Conservation (phyloP, 2,888 invertebrate species). For the Thymelicus lineola region DNA sequence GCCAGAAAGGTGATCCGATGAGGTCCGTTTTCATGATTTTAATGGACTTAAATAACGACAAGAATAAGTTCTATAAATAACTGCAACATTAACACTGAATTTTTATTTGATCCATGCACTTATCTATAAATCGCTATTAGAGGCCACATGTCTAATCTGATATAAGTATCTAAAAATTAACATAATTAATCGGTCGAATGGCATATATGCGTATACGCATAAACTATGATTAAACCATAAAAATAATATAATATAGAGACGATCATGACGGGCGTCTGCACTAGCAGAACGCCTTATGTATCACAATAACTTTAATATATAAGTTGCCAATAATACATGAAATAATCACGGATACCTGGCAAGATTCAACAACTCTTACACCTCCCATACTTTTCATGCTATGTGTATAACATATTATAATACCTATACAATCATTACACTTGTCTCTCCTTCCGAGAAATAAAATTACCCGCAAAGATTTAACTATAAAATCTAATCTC, state of each 20-base stretch:
- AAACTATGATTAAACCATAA: constrained; percentile 16
- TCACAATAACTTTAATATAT: constrained; percentile 75
- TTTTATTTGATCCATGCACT: constrained; percentile 48
- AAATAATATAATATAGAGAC: constrained; percentile 33
- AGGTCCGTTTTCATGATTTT: constrained; percentile 64
- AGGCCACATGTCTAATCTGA: constrained; percentile 57
- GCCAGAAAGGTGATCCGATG: constrained; percentile 78
- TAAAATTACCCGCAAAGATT: constrained; percentile 69
- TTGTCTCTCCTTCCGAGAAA: constrained; percentile 70
- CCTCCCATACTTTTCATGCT: constrained; percentile 59
- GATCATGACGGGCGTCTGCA: constrained; percentile 56
- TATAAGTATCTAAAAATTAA: constrained; percentile 29
- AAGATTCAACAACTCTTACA: constrained; percentile 75
- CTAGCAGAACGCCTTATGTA: constrained; percentile 71
- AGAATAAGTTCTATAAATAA: constrained; percentile 64
- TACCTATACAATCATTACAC: constrained; percentile 71
- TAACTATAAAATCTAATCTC: constrained; percentile 80
- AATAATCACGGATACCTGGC: constrained; percentile 74
- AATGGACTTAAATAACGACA: constrained; percentile 50
- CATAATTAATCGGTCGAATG: constrained; percentile 3
- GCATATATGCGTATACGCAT: constrained; percentile 6
- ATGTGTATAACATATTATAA: constrained; percentile 64
- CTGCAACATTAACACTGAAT: constrained; percentile 69
- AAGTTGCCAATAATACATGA: constrained; percentile 74
- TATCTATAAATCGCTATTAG: constrained; percentile 59